A percentile compares a stretch with the other conserved stretches of the same genome.
phyloP scores from a whole-genome alignment of 1,140 invertebrate genomes.

The Bombus balteatus region DNA sequence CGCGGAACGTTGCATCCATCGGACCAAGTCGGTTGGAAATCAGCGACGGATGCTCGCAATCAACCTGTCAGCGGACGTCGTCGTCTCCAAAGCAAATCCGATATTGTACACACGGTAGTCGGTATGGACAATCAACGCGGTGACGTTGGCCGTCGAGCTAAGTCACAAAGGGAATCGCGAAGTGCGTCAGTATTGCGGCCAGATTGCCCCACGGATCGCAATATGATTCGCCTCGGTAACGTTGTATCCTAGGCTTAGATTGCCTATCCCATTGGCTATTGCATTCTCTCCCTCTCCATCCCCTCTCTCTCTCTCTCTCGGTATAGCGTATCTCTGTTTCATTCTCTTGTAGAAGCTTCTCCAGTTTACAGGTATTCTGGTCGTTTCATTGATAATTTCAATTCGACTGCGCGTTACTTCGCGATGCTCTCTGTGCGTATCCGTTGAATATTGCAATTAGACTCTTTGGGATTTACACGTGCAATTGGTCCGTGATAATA shows the following conservation, averaged over 20 bases:
- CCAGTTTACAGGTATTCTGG: neutral
- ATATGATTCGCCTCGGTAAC: conserved; percentile 35
- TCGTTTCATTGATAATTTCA: neutral
- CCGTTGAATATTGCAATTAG: neutral
- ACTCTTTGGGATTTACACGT: no score
- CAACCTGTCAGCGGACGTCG: conserved; percentile 51
- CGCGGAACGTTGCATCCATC: neutral
- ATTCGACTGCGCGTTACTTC: neutral
- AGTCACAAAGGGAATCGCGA: conserved; percentile 71
- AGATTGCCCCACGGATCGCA: conserved; percentile 39
- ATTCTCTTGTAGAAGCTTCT: neutral
- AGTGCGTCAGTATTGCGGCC: conserved; percentile 58
- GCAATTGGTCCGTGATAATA: no score
- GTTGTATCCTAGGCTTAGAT: conserved; percentile 5
- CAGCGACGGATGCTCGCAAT: conserved; percentile 50
- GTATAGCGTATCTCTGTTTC: neutral
- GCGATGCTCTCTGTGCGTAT: no score
- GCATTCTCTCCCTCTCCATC: no score
- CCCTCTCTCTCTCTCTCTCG: neutral
- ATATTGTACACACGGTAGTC: conserved; percentile 38
- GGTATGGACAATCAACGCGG: conserved; percentile 56
- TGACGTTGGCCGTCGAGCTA: conserved; percentile 40
- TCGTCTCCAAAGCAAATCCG: conserved; percentile 57
- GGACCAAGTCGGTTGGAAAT: conserved; percentile 48
- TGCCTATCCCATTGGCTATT: neutral